Evolutionary conservation across 2,113 vertebrate genomes (phyloP).

Genomic region (Ciconia maguari): DNA sequence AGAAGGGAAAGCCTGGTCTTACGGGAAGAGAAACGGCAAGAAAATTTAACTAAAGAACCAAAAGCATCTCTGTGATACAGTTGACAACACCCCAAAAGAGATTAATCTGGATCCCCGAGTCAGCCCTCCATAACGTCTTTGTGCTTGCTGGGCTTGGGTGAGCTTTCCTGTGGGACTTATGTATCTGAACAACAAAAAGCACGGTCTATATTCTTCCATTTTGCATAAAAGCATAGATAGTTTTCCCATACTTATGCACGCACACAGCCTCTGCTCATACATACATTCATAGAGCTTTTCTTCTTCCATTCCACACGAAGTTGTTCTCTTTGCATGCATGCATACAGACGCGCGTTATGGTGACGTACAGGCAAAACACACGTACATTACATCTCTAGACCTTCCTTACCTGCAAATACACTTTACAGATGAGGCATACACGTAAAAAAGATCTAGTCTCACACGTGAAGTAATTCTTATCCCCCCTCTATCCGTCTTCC

Average conservation of each 20-base stretch:
- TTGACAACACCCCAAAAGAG: neutral
- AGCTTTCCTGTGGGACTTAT: neutral
- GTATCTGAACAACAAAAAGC: neutral
- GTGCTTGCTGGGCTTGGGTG: neutral
- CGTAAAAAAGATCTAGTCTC: neutral
- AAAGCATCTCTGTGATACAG: neutral
- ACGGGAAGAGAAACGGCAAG: rapidly evolving
- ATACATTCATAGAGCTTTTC: neutral
- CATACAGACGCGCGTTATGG: rapidly evolving
- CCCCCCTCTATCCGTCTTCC: neutral
- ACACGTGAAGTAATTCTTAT: neutral
- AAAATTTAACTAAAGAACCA: neutral
- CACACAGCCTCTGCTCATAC: neutral
- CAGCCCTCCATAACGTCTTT: too few species aligned
- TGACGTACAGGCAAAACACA: rapidly evolving
- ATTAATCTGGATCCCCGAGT: neutral
- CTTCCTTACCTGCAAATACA: neutral
- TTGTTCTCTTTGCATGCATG: neutral
- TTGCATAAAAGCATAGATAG: neutral
- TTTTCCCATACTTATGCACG: neutral
- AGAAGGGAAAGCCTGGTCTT: neutral
- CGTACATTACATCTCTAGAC: rapidly evolving
- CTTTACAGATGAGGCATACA: neutral
- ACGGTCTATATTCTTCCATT: neutral
- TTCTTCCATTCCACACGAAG: neutral